These are phyloP conservation scores for Byasa hedistus DNA, from an alignment of 2,888 invertebrate genomes.

Conservation along the genomic window DNA sequence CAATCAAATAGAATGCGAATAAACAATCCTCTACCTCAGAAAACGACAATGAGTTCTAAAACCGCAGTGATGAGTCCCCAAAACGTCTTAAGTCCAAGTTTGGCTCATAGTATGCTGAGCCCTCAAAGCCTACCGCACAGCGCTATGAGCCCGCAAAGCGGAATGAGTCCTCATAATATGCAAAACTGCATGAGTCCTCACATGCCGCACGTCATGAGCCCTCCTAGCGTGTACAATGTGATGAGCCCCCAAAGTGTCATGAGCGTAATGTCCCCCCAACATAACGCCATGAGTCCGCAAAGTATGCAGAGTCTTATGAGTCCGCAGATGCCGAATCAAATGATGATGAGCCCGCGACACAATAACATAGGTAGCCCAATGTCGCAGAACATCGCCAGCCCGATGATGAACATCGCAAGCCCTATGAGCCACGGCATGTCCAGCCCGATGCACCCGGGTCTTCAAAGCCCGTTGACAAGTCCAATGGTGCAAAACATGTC, in stretches of 20 bases:
- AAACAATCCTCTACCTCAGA: slow-evolving; percentile 60
- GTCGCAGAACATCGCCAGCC: slow-evolving; percentile 46
- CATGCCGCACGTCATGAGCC: slow-evolving; percentile 67
- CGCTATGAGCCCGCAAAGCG: slow-evolving; percentile 72
- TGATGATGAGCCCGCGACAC: slow-evolving; percentile 72
- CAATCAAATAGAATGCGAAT: slow-evolving; percentile 63
- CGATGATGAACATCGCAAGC: slow-evolving; percentile 64
- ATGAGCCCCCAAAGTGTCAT: slow-evolving; percentile 75
- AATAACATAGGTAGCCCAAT: slow-evolving; percentile 58
- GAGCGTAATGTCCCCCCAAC: slow-evolving; percentile 76
- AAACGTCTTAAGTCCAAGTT: slow-evolving; percentile 65
- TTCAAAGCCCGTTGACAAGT: slow-evolving; percentile 67
- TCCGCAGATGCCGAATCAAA: slow-evolving; percentile 71
- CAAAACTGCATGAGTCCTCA: slow-evolving; percentile 68
- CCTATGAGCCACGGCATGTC: slow-evolving; percentile 71
- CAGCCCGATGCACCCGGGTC: slow-evolving; percentile 68
- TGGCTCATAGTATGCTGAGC: slow-evolving; percentile 70
- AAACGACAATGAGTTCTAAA: slow-evolving; percentile 58
- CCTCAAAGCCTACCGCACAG: slow-evolving; percentile 72
- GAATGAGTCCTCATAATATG: slow-evolving; percentile 67
- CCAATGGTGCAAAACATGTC: slow-evolving; percentile 71
- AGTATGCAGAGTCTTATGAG: slow-evolving; percentile 73
- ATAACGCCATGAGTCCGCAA: slow-evolving; percentile 74
- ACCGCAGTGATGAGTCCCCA: slow-evolving; percentile 66
- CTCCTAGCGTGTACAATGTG: slow-evolving; percentile 67